A percentile compares a stretch with the other conserved stretches of the same genome.
Evolutionary conservation across 37 sponge, comb jelly and placozoan species (phyloP).

Genomic region (Beroe forskalii): DNA sequence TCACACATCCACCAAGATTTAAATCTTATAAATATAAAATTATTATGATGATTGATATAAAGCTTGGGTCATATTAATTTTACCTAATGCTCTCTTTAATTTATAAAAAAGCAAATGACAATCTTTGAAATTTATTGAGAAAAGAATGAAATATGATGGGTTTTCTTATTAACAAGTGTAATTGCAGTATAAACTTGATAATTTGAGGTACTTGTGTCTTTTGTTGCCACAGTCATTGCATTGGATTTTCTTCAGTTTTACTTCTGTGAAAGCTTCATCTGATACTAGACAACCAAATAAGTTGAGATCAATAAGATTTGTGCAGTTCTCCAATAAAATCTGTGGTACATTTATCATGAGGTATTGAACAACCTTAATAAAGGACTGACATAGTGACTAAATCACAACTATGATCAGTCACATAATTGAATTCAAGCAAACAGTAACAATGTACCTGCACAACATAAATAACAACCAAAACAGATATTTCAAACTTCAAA

Average conservation of each 20-base stretch:
- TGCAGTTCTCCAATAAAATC: background rate
- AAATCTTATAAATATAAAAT: background rate
- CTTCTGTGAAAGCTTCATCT: background rate
- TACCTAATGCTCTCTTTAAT: no score
- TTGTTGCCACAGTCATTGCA: slow-evolving; percentile 49
- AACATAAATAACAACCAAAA: no score
- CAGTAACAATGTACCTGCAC: no score
- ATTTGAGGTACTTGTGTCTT: slow-evolving; percentile 14
- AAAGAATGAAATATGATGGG: background rate
- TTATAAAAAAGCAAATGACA: no score
- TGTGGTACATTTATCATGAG: background rate
- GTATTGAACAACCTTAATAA: no score
- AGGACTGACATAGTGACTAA: no score
- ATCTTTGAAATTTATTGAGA: background rate
- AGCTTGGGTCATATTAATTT: no score
- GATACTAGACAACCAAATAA: background rate
- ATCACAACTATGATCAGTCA: no score
- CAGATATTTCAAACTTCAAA: no score
- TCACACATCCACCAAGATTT: slow-evolving; percentile 41
- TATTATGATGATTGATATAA: background rate
- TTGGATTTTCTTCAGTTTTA: background rate
- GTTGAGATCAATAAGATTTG: slow-evolving; percentile 17
- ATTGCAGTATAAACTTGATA: slow-evolving; percentile 13
- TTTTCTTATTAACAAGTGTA: background rate
- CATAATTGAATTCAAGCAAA: no score